Evolutionary conservation across 2,888 invertebrate genomes (phyloP).

Genomic region (Tenthredo notha): DNA sequence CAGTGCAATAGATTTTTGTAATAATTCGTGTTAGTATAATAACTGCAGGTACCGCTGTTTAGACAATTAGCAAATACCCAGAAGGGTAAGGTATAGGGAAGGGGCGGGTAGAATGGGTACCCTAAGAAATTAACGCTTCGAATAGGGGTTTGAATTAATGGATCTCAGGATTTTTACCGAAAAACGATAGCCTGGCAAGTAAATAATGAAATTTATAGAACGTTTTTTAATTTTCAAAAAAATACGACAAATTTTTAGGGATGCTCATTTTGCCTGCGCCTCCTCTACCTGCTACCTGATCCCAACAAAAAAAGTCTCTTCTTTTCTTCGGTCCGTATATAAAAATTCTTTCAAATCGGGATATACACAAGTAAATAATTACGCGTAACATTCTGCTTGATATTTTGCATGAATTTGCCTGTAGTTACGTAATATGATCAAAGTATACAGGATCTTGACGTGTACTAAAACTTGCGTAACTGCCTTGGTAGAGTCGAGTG

Average conservation of each 20-base stretch:
- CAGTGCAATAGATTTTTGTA: neutral
- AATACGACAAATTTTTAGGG: no score
- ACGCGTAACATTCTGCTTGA: neutral
- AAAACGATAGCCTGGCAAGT: no score
- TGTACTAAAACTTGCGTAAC: conserved; percentile 21
- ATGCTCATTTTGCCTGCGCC: no score
- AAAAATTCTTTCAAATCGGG: neutral
- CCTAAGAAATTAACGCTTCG: no score
- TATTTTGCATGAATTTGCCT: conserved; percentile 26
- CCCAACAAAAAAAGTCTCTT: neutral
- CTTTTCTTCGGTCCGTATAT: neutral
- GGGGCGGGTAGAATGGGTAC: no score
- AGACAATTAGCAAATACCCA: neutral
- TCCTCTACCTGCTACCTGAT: neutral
- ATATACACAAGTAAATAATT: neutral
- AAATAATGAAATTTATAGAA: no score
- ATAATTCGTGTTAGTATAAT: neutral
- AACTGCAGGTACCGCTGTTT: neutral
- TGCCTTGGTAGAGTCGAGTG: neutral
- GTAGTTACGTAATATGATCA: conserved; percentile 22
- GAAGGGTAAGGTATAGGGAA: neutral
- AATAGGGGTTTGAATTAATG: no score
- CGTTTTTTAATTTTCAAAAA: no score
- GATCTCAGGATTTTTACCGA: no score
- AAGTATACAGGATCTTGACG: conserved; percentile 1